Conservation (phyloP, 2,113 vertebrate genomes). For the Nematolebias whitei region DNA sequence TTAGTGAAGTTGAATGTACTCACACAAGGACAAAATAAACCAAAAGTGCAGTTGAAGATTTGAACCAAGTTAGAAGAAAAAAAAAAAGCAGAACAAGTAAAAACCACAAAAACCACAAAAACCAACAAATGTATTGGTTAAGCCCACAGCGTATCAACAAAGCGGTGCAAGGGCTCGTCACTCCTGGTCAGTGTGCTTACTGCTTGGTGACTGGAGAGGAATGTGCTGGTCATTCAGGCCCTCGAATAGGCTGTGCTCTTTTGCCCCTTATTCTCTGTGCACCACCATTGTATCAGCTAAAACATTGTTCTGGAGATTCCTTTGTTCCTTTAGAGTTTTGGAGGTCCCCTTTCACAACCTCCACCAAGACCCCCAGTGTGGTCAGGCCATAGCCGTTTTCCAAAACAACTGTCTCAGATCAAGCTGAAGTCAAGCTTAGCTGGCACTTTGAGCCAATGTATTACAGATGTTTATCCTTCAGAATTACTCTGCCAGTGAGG, state of each 20-base stretch:
- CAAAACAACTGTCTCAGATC: slow-evolving; percentile 77
- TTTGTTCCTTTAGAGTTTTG: slow-evolving; percentile 76
- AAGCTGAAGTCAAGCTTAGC: slow-evolving; percentile 73
- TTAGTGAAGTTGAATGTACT: slow-evolving; percentile 13
- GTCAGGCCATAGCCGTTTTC: slow-evolving; percentile 53
- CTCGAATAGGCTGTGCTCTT: slow-evolving; percentile 72
- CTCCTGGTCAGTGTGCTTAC: slow-evolving; percentile 70
- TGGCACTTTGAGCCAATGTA: slow-evolving; percentile 61
- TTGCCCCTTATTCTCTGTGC: slow-evolving; percentile 71
- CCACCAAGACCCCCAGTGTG: slow-evolving; percentile 63
- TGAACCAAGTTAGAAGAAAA: slow-evolving; percentile 31
- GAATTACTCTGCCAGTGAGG: slow-evolving; percentile 46
- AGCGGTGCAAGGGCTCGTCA: slow-evolving; percentile 70
- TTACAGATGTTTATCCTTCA: slow-evolving; percentile 79
- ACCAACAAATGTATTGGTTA: slow-evolving; percentile 67
- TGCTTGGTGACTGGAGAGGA: slow-evolving; percentile 74
- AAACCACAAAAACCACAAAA: too few species aligned
- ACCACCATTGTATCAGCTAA: slow-evolving; percentile 68
- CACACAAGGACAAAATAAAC: slow-evolving; percentile 36
- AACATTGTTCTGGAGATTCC: slow-evolving; percentile 74
- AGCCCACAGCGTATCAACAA: slow-evolving; percentile 71
- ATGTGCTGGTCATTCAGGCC: slow-evolving; percentile 75
- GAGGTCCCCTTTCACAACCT: slow-evolving; percentile 72
- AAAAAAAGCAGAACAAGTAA: slow-evolving; percentile 6
- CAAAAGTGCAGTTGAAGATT: slow-evolving; percentile 31